Percentiles rank a stretch among this genome's conserved stretches.
Evolutionary conservation across 1,140 invertebrate species (phyloP).

Genomic region (Rhynchophorus ferrugineus): DNA sequence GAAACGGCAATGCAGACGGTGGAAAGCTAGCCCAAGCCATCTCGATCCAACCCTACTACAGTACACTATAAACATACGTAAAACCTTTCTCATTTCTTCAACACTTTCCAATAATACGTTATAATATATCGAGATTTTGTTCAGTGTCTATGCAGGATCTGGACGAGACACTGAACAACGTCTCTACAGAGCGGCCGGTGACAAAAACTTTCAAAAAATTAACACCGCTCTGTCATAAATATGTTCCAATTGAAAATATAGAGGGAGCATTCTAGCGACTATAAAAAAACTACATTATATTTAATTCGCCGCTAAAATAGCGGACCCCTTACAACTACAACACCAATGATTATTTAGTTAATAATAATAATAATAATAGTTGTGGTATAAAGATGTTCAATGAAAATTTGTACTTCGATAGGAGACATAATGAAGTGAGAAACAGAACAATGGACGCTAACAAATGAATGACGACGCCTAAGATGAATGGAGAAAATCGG

Average conservation of each 20-base stretch:
- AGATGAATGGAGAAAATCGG: background rate
- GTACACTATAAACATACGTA: conserved; percentile 41
- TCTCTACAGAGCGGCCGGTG: background rate
- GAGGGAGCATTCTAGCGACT: conserved; percentile 35
- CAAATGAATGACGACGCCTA: conserved; percentile 1
- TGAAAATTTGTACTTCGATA: conserved; percentile 38
- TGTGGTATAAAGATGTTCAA: conserved; percentile 25
- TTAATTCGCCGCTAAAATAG: conserved; percentile 23
- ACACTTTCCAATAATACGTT: conserved; percentile 39
- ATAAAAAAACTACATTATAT: conserved; percentile 23
- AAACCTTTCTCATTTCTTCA: conserved; percentile 38
- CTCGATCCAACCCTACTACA: conserved; percentile 35
- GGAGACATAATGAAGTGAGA: conserved; percentile 29
- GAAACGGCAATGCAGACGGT: conserved; percentile 35
- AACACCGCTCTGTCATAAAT: too few species aligned
- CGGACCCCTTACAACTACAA: conserved; percentile 33
- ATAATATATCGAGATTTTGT: conserved; percentile 3
- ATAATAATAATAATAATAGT: conserved; percentile 17
- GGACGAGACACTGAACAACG: background rate
- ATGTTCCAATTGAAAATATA: conserved; percentile 41
- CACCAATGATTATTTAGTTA: conserved; percentile 28
- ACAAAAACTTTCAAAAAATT: too few species aligned
- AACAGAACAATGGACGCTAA: conserved; percentile 22
- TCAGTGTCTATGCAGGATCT: background rate
- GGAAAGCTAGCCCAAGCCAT: conserved; percentile 26